These are phyloP conservation scores for Bryconaethiops microstoma DNA, from an alignment of 2,797 vertebrate species.

Conservation along the genomic window DNA sequence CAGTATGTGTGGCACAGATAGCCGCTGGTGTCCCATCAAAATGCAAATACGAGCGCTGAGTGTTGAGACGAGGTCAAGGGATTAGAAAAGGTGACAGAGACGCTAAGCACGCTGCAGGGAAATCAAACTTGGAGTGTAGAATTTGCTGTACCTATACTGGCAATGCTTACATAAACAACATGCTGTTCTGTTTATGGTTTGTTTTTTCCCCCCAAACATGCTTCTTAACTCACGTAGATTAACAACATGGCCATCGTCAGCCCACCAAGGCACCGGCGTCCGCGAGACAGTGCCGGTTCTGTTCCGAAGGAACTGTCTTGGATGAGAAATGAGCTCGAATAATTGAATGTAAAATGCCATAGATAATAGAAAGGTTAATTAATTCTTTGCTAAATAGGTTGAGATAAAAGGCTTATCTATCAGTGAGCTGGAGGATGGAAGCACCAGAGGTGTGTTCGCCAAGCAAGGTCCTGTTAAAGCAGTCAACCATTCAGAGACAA, in stretches of 20 bases:
- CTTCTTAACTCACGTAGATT: neutral
- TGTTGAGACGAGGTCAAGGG: slow-evolving; percentile 23
- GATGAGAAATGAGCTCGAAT: slow-evolving; percentile 57
- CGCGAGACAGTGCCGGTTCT: slow-evolving; percentile 44
- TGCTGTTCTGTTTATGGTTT: neutral
- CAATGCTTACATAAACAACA: neutral
- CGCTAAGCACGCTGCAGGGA: neutral
- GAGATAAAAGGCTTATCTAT: slow-evolving; percentile 58
- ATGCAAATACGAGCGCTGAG: slow-evolving; percentile 54
- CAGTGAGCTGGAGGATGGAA: slow-evolving; percentile 46
- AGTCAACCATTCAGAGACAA: slow-evolving; percentile 31
- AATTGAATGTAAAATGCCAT: slow-evolving; percentile 62
- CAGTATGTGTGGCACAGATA: slow-evolving; percentile 49
- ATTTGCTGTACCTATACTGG: neutral
- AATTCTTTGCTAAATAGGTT: slow-evolving; percentile 58
- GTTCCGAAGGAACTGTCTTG: slow-evolving; percentile 59
- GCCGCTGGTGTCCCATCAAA: slow-evolving; percentile 53
- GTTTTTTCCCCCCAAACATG: neutral
- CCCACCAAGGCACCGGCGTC: slow-evolving; percentile 45
- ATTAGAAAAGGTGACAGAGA: slow-evolving; percentile 44
- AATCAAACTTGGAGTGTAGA: neutral
- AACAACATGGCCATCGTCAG: slow-evolving; percentile 29
- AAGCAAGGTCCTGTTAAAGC: slow-evolving; percentile 51
- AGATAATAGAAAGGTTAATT: slow-evolving; percentile 62
- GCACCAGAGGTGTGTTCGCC: slow-evolving; percentile 56